Evolutionary conservation across 2,113 vertebrate species (phyloP).

Genomic region (Vicugna pacos): DNA sequence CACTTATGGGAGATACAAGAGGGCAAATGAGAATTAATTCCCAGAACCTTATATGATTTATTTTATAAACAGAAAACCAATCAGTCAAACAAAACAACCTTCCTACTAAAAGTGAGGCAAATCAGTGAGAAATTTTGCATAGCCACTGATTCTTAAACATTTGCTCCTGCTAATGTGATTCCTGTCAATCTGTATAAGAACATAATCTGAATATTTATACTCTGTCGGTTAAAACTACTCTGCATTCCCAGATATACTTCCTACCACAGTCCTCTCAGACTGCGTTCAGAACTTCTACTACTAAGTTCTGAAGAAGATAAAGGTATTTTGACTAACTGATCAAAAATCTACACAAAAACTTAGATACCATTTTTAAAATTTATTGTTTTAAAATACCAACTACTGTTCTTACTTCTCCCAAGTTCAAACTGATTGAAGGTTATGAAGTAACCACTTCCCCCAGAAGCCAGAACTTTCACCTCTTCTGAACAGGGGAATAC

Average conservation of each 20-base stretch:
- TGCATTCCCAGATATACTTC: neutral
- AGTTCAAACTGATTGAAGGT: constrained; percentile 65
- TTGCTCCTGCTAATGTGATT: neutral
- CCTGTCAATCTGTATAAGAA: neutral
- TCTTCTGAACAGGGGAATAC: constrained; percentile 61
- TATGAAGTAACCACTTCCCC: constrained; percentile 73
- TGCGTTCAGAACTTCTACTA: neutral
- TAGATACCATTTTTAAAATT: neutral
- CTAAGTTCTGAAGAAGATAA: neutral
- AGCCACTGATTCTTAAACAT: neutral
- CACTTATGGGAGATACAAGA: neutral
- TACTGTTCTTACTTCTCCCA: constrained; percentile 49
- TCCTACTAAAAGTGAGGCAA: neutral
- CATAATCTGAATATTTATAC: neutral
- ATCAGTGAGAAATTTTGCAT: neutral
- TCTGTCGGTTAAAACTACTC: neutral
- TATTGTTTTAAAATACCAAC: constrained; percentile 48
- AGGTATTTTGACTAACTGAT: neutral
- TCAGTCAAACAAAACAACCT: neutral
- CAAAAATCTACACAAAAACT: constrained; percentile 31
- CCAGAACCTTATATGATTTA: neutral
- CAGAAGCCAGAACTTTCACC: constrained; percentile 73
- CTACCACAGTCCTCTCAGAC: neutral
- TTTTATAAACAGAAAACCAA: constrained; percentile 7
- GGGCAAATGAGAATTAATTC: neutral